phyloP scores from a whole-genome alignment of 1,140 invertebrate genomes.

The Xylocopa sonorina region DNA sequence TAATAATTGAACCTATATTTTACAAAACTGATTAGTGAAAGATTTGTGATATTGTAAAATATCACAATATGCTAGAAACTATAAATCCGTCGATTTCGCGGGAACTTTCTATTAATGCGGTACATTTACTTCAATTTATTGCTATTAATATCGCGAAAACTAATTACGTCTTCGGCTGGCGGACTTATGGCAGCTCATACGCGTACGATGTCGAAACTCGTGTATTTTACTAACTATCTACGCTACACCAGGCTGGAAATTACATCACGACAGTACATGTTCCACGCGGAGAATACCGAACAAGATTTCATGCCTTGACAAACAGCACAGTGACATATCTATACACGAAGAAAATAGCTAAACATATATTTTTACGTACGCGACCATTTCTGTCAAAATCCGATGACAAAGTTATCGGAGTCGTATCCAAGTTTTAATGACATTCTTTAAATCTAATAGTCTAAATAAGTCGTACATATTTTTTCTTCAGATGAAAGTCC shows the following conservation, averaged over 20 bases:
- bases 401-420: too few species aligned
- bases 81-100: neutral
- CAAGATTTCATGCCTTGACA: neutral
- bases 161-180: neutral
- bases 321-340: neutral
- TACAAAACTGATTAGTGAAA: too few species aligned
- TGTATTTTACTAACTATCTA: constrained; percentile 15
- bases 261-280: constrained; percentile 3
- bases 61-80: too few species aligned
- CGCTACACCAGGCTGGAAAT: neutral
- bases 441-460: too few species aligned
- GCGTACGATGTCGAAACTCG: neutral
- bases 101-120: neutral
- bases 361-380: neutral
- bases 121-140: constrained; percentile 1
- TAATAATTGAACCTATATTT: too few species aligned
- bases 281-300: neutral
- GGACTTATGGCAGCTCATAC: neutral
- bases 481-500: constrained; percentile 9
- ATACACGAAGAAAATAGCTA: neutral
- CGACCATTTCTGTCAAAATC: neutral
- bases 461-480: too few species aligned
- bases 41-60: too few species aligned
- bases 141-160: constrained; percentile 3
- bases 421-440: too few species aligned